Evolutionary conservation across 2,113 vertebrate species (phyloP), one percentile per base, ranked within the genome.

Genomic region (Catharus minimus): DNA sequence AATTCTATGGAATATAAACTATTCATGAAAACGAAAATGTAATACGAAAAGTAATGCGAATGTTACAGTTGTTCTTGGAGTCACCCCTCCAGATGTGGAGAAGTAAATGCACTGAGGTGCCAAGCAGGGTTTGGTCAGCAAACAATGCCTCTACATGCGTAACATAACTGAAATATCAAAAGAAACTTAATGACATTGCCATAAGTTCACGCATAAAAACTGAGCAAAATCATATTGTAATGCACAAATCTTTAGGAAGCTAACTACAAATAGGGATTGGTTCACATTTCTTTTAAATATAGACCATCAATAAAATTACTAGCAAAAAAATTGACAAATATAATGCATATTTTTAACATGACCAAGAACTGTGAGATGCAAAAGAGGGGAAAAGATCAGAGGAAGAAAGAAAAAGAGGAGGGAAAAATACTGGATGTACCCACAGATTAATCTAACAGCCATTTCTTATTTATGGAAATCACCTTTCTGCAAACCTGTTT

Each of bases 391-490:
- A 67, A 72, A 71, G 1, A 83, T 21, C 3, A 67, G 23, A 52
- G 7, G 13, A 64, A 68, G 23, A 86, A 82, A 69, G 9, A 46
- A 74, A 50, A 80, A 44, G 4, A 6, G 5, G 0, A 3, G 15
- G 3, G 0, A 2, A 26, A 60, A 64, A 46, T 8, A 72, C 8
- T 69, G 27, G 5, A 49, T 64, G 11, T 61, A 71, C 15, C 17
- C 38, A 49, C 52, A 46, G 32, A 73, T 55, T 66, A 80, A 66
- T 76, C 19, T 86, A 69, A 28, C 65, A 88, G 19, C 33, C 16
- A 19, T 50, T 83, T 61, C 33, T 93, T 86, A 17, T 81, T 93
- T 86, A 90, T 91, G 82, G 77, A 86, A 90, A 95, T 91, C 61
- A 46, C 57, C n/a, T 92, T 81, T 49, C 44, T 78, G 44, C 38